Conservation (phyloP, 2,888 invertebrate species). For the Aromia moschata region DNA sequence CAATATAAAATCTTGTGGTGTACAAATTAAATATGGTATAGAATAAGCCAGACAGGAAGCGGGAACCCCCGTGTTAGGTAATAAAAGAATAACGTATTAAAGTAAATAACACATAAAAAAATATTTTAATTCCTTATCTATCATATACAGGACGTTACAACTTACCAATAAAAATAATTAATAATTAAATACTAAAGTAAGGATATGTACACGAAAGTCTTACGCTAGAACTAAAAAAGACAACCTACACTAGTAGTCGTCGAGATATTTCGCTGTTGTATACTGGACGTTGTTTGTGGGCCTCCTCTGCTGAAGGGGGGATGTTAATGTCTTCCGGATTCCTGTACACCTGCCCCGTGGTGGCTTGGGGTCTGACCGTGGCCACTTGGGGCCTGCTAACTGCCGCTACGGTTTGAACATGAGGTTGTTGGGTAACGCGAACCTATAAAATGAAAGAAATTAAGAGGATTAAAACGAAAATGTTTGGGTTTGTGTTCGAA, state of each 20-base stretch:
- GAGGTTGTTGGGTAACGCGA: constrained; percentile 45
- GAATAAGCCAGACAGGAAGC: too few relatives aligned
- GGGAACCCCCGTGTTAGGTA: too few relatives aligned
- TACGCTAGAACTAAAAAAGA: not conserved
- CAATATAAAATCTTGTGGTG: too few relatives aligned
- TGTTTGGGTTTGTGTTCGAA: too few relatives aligned
- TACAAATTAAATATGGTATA: too few relatives aligned
- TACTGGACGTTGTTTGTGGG: constrained; percentile 64
- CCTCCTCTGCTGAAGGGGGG: constrained; percentile 81
- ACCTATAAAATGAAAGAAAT: constrained; percentile 36
- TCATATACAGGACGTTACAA: not conserved
- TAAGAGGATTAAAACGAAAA: too few relatives aligned
- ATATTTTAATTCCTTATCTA: not conserved
- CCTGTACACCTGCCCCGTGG: constrained; percentile 78
- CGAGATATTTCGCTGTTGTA: constrained; percentile 34
- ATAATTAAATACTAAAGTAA: constrained; percentile 6
- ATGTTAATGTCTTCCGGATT: constrained; percentile 89
- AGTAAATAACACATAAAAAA: not conserved
- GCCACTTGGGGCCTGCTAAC: constrained; percentile 50
- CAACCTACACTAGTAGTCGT: constrained; percentile 3
- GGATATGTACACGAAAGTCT: constrained; percentile 22
- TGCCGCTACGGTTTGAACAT: constrained; percentile 35
- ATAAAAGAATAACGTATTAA: too few relatives aligned
- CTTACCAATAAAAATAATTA: not conserved
- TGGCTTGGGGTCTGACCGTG: constrained; percentile 62